Conservation (phyloP, 1,140 invertebrate species). For the Listronotus oregonensis region DNA sequence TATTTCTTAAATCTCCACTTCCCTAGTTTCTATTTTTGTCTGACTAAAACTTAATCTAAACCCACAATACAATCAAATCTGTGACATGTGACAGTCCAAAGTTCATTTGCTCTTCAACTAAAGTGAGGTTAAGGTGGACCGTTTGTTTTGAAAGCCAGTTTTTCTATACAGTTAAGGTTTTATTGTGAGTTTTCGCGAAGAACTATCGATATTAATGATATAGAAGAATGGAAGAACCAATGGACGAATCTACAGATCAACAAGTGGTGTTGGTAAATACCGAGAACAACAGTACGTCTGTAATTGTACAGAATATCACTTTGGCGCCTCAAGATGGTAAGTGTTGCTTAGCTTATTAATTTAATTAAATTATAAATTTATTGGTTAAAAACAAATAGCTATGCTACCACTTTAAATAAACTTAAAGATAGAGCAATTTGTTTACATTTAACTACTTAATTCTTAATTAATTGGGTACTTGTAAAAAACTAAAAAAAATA, state of each 20-base stretch:
- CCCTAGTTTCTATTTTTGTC: too few species aligned
- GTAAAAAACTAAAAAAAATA: too few species aligned
- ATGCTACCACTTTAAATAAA: too few species aligned
- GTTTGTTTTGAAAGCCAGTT: conserved; percentile 14
- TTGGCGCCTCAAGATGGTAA: conserved; percentile 21
- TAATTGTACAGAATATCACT: conserved; percentile 41
- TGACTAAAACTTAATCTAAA: neutral
- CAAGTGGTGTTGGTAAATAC: conserved; percentile 36
- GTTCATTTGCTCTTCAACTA: conserved; percentile 3
- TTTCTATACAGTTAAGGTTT: conserved; percentile 1
- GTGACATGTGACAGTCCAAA: conserved; percentile 5
- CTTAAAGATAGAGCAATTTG: too few species aligned
- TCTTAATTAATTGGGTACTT: too few species aligned
- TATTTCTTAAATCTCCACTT: too few species aligned
- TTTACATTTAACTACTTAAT: too few species aligned
- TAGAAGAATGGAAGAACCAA: conserved; percentile 18
- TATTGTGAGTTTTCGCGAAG: conserved; percentile 2
- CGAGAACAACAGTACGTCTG: conserved; percentile 36
- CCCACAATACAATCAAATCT: neutral
- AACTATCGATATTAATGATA: neutral
- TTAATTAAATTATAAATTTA: conserved; percentile 9
- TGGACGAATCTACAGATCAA: conserved; percentile 24
- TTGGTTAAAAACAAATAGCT: neutral
- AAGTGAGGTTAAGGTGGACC: conserved; percentile 10
- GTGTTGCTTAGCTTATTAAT: conserved; percentile 9